Conservation (phyloP, 2,888 invertebrate genomes). For the Eubasilissa splendida region DNA sequence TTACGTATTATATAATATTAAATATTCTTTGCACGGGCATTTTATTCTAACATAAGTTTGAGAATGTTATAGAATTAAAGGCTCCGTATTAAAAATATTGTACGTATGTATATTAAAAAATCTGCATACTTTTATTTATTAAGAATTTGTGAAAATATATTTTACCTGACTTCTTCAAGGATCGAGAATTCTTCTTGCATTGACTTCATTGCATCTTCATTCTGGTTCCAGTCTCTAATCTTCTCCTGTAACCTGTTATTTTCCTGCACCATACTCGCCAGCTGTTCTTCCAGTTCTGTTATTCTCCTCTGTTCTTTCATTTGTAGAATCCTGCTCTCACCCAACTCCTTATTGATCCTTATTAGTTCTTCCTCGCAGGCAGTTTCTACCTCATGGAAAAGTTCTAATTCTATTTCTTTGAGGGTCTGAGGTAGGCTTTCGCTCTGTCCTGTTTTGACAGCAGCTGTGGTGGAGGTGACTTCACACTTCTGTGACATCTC, state of each 20-base stretch:
- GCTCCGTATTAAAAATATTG: no score
- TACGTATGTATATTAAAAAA: not conserved
- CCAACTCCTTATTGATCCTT: conserved; percentile 79
- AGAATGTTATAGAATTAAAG: no score
- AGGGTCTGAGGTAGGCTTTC: conserved; percentile 51
- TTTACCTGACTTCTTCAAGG: conserved; percentile 87
- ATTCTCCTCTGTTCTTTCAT: conserved; percentile 82
- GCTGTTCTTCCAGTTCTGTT: conserved; percentile 84
- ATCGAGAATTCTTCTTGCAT: conserved; percentile 88
- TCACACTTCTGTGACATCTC: conserved; percentile 69
- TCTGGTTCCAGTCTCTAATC: conserved; percentile 75
- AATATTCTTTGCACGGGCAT: no score
- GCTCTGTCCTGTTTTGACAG: conserved; percentile 41
- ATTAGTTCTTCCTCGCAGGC: conserved; percentile 64
- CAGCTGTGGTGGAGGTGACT: conserved; percentile 63
- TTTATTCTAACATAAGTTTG: no score
- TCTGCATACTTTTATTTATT: not conserved
- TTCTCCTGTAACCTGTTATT: conserved; percentile 81
- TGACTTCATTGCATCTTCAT: conserved; percentile 84
- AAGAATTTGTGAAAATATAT: conserved; percentile 1
- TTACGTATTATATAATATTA: no score
- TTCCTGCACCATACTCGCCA: conserved; percentile 80
- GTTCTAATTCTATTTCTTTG: conserved; percentile 49
- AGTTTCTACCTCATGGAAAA: conserved; percentile 48
- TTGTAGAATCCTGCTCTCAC: conserved; percentile 79